Evolutionary conservation across 2,888 invertebrate genomes (phyloP), one percentile per base, ranked within the genome.

Genomic region (Lathronympha strigana): DNA sequence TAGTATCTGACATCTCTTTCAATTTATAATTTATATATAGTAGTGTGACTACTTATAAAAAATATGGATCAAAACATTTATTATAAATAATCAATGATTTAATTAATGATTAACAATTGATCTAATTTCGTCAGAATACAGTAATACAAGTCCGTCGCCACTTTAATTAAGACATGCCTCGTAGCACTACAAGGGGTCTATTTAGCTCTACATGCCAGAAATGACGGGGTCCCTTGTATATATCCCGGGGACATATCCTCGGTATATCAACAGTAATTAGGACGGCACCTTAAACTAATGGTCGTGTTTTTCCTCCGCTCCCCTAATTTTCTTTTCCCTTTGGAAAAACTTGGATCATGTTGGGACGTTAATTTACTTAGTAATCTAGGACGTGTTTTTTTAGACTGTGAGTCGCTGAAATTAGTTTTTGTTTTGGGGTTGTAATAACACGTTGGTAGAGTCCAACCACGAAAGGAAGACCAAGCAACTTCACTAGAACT

Each of bases 191-290:
- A 28, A 49, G 45, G 53, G 61, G 36, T 38, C 25, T 47, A 63
- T 50, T 55, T 57, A 43, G 38, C 57, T 19, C 25, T 36, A 19
- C 15, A 19, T 28, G 28, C 17, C 40, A n/a, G n/a, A 13, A 31
- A 57, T 19, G 17, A 8, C 25, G 19, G 23, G 43, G 19, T 17
- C 57, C 43, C 40, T 19, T 53, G 8, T 67, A 69, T 67, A 69
- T 61, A 72, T 47, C 58, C 63, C 40, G 11, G 47, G 69, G 69
- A 69, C 72, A 76, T 71, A 77, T 76, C 73, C 71, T 69, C 66
- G 71, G 73, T 80, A 82, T 79, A 82, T 82, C 79, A 82, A 78
- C 72, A 66, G 78, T 78, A 82, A 86, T 85, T 84, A 84, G 70
- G 78, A 68, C 51, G 73, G 72, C 79, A 80, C 81, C 80, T 82